Evolutionary conservation across 2,797 vertebrate species (phyloP), one percentile per base, ranked within the genome.

Genomic region (Falco rusticolus): DNA sequence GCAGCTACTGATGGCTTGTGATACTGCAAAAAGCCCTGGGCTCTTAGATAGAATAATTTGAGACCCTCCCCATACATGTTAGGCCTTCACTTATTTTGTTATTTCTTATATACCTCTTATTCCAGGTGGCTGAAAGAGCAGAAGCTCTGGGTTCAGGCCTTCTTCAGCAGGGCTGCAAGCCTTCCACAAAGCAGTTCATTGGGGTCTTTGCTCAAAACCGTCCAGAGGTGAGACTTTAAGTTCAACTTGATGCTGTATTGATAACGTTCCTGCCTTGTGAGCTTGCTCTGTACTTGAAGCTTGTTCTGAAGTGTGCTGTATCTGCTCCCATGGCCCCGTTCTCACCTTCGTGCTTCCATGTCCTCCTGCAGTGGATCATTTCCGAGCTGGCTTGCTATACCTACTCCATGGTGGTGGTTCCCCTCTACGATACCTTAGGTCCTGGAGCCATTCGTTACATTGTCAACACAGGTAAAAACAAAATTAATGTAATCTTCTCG

Each of bases 131-230:
- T 6, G 97, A 98, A 94, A 98, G 99, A 64, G 99, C 99, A 45
- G 99, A 99, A 96, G 98, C 98, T 93, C 97, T 99, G 96, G 99
- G 99, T n/a, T 99, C 99, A 1, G 99, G 99, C 64, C 98, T 99
- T 54, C 97, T 99, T 83, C 98, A 98, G 95, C 99, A 99, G 95
- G 98, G 99, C 75, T 99, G 99, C 97, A 98, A 98, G 91, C 97
- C 99, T 18, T 98, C 97, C 91, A 96, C 99, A 0, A 97, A 98
- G 88, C 99, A 99, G 97, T 99, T 99, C 97, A 99, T 99, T 9
- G 99, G 99, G 1, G 99, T 99, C 93, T 99, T 99, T n/a, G 98
- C 99, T 89, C 99, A 99, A 96, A 99, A 99, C 97, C 98, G 99
- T 17, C 99, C 99, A 45, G 99, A 99, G 99, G 99, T 99, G 92